Conservation (phyloP, 2,888 invertebrate species). For the Troglohyphantes excavatus region DNA sequence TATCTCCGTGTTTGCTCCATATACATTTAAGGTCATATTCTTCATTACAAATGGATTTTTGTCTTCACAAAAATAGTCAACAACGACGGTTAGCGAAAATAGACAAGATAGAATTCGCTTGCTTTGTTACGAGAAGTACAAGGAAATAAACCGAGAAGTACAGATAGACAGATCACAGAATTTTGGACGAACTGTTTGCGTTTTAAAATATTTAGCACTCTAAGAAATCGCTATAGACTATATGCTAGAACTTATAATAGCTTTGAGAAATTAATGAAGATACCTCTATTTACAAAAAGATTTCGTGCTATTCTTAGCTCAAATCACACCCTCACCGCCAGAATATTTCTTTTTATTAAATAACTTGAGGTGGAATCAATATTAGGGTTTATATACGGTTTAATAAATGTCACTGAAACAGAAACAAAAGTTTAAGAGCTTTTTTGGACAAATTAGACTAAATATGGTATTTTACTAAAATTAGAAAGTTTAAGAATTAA, state of each 20-base stretch:
- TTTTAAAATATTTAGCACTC: conserved; percentile 68
- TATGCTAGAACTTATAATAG: conserved; percentile 67
- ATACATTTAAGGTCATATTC: conserved; percentile 78
- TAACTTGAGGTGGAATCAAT: background rate
- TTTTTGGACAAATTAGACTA: no score
- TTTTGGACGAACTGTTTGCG: conserved; percentile 78
- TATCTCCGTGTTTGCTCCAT: conserved; percentile 78
- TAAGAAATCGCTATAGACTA: conserved; percentile 72
- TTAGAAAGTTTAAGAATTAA: no score
- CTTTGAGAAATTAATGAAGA: conserved; percentile 37
- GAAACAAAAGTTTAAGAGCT: background rate
- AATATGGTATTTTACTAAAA: no score
- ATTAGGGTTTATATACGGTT: background rate
- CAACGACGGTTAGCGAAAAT: conserved; percentile 78
- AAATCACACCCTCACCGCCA: conserved; percentile 56
- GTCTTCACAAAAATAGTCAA: conserved; percentile 79
- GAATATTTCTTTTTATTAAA: background rate
- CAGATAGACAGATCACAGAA: conserved; percentile 79
- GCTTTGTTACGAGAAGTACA: conserved; percentile 73
- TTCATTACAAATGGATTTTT: conserved; percentile 78
- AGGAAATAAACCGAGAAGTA: conserved; percentile 76
- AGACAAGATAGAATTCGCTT: conserved; percentile 78
- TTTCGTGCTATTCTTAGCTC: conserved; percentile 33
- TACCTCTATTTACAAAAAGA: conserved; percentile 69
- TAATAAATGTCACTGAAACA: background rate